Evolutionary conservation across 2,888 invertebrate species (phyloP).

Genomic region (Scaptomyza tumidula): DNA sequence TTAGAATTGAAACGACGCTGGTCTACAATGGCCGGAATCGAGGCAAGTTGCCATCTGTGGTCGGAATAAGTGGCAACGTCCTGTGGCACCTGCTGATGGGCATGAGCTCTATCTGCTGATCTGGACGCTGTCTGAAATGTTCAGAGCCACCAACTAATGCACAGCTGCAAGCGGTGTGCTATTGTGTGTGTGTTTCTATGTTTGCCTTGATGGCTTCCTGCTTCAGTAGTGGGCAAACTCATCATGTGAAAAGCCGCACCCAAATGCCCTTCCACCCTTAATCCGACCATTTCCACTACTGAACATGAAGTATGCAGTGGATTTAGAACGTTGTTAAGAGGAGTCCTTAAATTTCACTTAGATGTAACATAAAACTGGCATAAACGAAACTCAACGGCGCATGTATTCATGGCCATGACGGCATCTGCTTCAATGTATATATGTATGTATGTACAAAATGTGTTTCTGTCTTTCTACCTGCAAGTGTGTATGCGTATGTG

Average conservation of each 20-base stretch:
- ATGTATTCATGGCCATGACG: conserved; percentile 70
- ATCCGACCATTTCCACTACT: neutral
- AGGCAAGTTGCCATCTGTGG: conserved; percentile 52
- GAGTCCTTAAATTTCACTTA: conserved; percentile 82
- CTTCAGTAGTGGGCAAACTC: conserved; percentile 68
- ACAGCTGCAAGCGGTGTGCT: conserved; percentile 12
- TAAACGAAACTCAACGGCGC: conserved; percentile 75
- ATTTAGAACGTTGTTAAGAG: conserved; percentile 73
- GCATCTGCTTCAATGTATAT: conserved; percentile 29
- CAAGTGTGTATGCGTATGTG: conserved; percentile 25
- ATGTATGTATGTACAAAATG: conserved; percentile 15
- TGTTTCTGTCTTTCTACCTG: conserved; percentile 12
- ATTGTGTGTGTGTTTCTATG: conserved; percentile 22
- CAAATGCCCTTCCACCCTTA: conserved; percentile 7
- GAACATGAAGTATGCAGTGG: conserved; percentile 67
- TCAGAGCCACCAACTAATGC: conserved; percentile 35
- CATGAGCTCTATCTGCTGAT: conserved; percentile 23
- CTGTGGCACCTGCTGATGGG: conserved; percentile 58
- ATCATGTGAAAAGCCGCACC: conserved; percentile 65
- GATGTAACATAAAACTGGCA: conserved; percentile 79
- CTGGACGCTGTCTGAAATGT: conserved; percentile 24
- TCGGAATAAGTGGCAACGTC: conserved; percentile 69
- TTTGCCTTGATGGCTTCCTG: conserved; percentile 70
- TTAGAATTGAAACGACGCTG: conserved; percentile 74
- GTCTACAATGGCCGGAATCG: conserved; percentile 43